Base-by-base conservation (phyloP, 1,140 invertebrate species). In the Metaphire vulgaris region DNA sequence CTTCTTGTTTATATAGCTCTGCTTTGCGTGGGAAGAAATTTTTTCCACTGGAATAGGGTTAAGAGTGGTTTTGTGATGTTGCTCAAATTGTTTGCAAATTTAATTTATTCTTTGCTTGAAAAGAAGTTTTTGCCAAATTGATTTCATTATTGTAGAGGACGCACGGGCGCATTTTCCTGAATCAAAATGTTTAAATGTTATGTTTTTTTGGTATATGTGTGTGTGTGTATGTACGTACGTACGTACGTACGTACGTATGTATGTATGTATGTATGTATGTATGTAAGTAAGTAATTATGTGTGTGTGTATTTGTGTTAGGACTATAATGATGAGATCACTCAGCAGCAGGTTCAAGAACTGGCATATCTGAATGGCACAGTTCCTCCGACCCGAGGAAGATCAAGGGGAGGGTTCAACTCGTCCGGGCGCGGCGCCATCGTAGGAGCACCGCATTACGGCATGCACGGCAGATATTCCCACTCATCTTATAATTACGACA, bases 231-330 rank as follows among this genome's bases (percentile, higher is more conserved):
- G 41, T 56, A 56, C 21, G 41, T 56, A 56, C 21, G 41, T 56
- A 56, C 21, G 41, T 56, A 56, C 21, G 41, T 56, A 56, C 21
- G 41, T 56, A 56, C 21, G 41, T 56, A 56, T 56, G 41, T 56
- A 56, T 56, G 41, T 56, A 56, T 56, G 41, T 56, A 56, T 56
- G 41, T 56, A 56, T 56, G 41, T 56, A 56, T 56, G 41, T 56
- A 56, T 56, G 41, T 56, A 56, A 12, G 41, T 56, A 56, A 12
- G 41, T 56, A 56, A 12, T 6, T 56, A 56, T 56, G 41, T 56
- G 21, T 56, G 41, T 56, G 21, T 56, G 41, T 56, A 56, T 56
- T 56, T 56, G 6, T 6, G 21, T 21, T 21, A 56, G 41, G 41
- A 56, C 21, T 56, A 56, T 21, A 56, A 56, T 56, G 41, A 56